Evolutionary conservation across 1,140 invertebrate species (phyloP), one percentile per base, ranked within the genome.

Genomic region (Drosophila seguyi): DNA sequence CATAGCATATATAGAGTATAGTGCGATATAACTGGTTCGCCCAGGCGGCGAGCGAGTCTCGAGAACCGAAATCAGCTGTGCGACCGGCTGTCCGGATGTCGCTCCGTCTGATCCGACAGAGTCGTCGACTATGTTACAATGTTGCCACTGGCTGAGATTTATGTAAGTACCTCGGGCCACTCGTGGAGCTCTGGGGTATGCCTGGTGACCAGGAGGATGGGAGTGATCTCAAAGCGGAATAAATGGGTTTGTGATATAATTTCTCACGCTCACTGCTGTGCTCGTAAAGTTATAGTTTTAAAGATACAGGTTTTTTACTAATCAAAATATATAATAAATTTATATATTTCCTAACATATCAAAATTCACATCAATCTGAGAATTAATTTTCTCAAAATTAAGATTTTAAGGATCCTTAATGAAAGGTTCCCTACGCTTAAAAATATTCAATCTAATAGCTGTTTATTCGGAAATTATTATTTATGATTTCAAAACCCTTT

Each of bases 121-220:
- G n/a, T n/a, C n/a, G 69, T 74, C 62, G 61, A 68, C 67, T 62
- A 47, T 65, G 65, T 73, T 76, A 65, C 84, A 88, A 77, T 81
- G 81, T 71, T 88, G 84, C 78, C 86, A 78, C 75, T 79, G 75
- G 84, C 80, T 63, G 62, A 53, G 55, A 68, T 44, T 71, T 56
- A 53, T 38, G 34, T 22, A 38, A 38, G 31, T 38, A 53, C 52
- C 48, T 25, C 27, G 25, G 25, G 25, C 47, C 25, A 50, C 50
- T 36, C 52, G 20, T 25, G 34, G 20, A 22, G 31, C 20, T 38
- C 13, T 6, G 20, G 52, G 52, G 50, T 53, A 53, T 53, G 18
- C 31, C 16, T 14, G 20, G 31, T 52, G 6, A 10, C 52, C 16
- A n/a, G 52, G 2, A 16, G 14, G 14, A 16, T 36, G 8, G 14